phyloP scores from a whole-genome alignment of 1,140 invertebrate species.

The Pogonognathellus flavescens region DNA sequence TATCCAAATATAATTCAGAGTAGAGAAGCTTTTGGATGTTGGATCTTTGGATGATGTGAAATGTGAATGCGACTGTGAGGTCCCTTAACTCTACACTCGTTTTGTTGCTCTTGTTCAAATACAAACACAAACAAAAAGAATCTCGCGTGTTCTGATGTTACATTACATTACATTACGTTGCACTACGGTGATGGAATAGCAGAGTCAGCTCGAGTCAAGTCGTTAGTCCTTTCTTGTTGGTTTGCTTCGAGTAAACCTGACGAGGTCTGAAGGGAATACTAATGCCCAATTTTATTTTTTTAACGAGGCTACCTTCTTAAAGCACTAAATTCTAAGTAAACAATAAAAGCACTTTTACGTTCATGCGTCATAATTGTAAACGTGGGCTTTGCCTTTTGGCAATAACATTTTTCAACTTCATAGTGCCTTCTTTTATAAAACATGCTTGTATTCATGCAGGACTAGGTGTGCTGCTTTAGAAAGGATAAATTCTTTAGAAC shows the following conservation, averaged over 20 bases:
- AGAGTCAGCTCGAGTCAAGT: not conserved
- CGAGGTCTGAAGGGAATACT: conserved; percentile 45
- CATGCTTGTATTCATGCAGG: conserved; percentile 18
- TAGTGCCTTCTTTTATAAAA: not conserved
- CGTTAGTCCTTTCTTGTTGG: conserved; percentile 40
- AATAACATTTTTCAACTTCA: conserved; percentile 43
- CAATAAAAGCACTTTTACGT: conserved; percentile 48
- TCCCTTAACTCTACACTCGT: no score
- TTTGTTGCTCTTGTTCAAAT: conserved; percentile 17
- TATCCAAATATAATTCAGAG: no score
- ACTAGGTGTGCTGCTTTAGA: no score
- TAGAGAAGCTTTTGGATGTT: no score
- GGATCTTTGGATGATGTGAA: no score
- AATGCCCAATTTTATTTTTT: conserved; percentile 49
- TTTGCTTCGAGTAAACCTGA: conserved; percentile 27
- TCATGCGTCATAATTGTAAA: conserved; percentile 48
- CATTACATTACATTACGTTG: conserved; percentile 37
- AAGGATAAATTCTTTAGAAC: no score
- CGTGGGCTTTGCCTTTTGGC: conserved; percentile 28
- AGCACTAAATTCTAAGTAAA: conserved; percentile 44
- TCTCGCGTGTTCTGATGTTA: conserved; percentile 6
- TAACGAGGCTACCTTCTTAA: conserved; percentile 40
- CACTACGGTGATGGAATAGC: not conserved
- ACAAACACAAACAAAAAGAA: conserved; percentile 44
- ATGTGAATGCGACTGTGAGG: no score